Conservation (phyloP, 2,797 vertebrate genomes). For the Dermochelys coriacea region DNA sequence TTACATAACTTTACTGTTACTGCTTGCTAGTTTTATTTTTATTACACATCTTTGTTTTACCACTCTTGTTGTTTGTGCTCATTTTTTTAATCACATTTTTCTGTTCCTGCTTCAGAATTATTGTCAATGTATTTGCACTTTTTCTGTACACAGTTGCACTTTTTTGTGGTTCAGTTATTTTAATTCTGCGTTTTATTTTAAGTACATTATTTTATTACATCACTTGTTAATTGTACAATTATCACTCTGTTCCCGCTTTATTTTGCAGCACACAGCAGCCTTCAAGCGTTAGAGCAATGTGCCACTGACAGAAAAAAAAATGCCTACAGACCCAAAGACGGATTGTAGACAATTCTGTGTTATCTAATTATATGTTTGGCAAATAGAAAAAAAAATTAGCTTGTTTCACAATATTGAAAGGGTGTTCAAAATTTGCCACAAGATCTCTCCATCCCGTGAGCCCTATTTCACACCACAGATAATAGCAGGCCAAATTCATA, state of each 20-base stretch:
- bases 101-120: neutral
- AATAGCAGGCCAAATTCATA: neutral
- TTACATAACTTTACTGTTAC: neutral
- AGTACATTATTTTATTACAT: conserved; percentile 63
- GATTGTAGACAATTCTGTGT: neutral
- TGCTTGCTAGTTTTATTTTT: conserved; percentile 20
- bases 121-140: neutral
- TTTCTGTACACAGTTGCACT: conserved; percentile 17
- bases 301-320: neutral
- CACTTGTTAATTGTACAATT: conserved; percentile 75
- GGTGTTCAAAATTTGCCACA: neutral
- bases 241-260: conserved; percentile 44
- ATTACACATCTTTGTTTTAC: conserved; percentile 30
- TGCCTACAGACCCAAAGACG: neutral
- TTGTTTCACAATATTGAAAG: neutral
- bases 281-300: conserved; percentile 11
- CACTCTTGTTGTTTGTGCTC: neutral
- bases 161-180: conserved; percentile 59
- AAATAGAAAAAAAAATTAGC: conserved; percentile 9
- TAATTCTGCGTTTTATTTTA: conserved; percentile 76
- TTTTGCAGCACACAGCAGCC: conserved; percentile 40
- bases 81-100: conserved; percentile 33
- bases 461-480: neutral
- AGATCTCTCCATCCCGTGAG: neutral
- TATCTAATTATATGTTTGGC: conserved; percentile 34